Evolutionary conservation across 2,888 invertebrate genomes (phyloP).

Genomic region (Calliopum simillimum): DNA sequence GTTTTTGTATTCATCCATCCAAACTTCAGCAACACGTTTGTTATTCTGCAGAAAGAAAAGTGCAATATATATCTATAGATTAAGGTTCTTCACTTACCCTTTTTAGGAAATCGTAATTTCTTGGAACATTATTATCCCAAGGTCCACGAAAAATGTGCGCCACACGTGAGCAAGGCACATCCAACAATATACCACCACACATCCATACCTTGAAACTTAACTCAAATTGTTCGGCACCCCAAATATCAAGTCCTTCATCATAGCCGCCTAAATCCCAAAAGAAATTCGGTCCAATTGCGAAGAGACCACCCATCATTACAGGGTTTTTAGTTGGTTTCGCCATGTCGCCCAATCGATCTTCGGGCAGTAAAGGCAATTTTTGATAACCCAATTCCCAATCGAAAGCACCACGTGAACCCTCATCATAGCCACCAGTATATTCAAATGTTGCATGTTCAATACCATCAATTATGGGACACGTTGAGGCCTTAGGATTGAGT

Average conservation of each 20-base stretch:
- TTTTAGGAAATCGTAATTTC: conserved; percentile 86
- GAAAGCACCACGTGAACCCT: conserved; percentile 92
- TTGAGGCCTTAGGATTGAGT: conserved; percentile 84
- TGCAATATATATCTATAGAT: not conserved
- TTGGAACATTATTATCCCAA: conserved; percentile 91
- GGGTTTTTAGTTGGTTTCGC: conserved; percentile 76
- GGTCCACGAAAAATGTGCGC: conserved; percentile 92
- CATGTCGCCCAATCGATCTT: conserved; percentile 53
- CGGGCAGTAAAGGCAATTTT: conserved; percentile 76
- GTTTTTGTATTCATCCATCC: conserved; percentile 91
- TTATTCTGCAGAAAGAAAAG: conserved; percentile 78
- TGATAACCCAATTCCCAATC: conserved; percentile 96
- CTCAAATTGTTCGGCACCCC: conserved; percentile 98
- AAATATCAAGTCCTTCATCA: too few species aligned
- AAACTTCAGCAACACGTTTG: conserved; percentile 88
- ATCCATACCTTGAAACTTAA: conserved; percentile 97
- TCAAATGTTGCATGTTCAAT: conserved; percentile 90
- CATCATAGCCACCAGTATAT: conserved; percentile 88
- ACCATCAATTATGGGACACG: conserved; percentile 97
- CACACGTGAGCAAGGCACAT: conserved; percentile 92
- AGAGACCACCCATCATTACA: conserved; percentile 97
- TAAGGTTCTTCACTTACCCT: conserved; percentile 46
- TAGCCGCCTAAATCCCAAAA: conserved; percentile 98
- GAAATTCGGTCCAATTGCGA: conserved; percentile 90
- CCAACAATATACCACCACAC: conserved; percentile 91